Evolutionary conservation across 2,797 vertebrate genomes (phyloP).

Genomic region (Neosalanx taihuensis): DNA sequence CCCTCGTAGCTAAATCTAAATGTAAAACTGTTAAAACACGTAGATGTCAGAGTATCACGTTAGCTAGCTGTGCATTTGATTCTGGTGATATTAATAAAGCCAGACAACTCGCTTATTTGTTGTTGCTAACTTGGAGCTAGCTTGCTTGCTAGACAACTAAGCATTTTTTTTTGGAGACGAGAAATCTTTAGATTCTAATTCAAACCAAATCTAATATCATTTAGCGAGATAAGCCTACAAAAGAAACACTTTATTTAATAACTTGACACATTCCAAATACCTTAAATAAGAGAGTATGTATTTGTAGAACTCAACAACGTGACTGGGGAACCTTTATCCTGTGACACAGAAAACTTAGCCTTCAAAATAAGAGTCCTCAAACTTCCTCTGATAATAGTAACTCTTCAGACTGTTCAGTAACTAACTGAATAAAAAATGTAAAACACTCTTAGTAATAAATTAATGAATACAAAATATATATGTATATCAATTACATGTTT

Average conservation of each 20-base stretch:
- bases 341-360: conserved; percentile 36
- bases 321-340: conserved; percentile 43
- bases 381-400: not conserved
- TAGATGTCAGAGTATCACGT: not conserved
- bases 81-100: too few relatives aligned
- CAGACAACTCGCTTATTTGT: not conserved
- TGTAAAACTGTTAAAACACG: not conserved
- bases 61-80: not conserved
- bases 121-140: not conserved
- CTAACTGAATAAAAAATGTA: not conserved
- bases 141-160: not conserved
- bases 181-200: too few relatives aligned
- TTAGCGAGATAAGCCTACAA: not conserved
- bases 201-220: too few relatives aligned
- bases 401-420: not conserved
- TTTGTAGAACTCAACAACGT: conserved; percentile 1
- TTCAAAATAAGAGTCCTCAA: conserved; percentile 60
- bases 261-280: conserved; percentile 10
- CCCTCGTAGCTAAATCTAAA: not conserved
- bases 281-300: conserved; percentile 25
- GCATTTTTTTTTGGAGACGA: too few relatives aligned
- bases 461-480: too few relatives aligned
- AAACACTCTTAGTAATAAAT: not conserved
- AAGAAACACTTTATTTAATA: not conserved
- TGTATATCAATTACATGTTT: not conserved